Base-by-base conservation (phyloP, 2,797 vertebrate genomes). In the Cyprinella venusta region DNA sequence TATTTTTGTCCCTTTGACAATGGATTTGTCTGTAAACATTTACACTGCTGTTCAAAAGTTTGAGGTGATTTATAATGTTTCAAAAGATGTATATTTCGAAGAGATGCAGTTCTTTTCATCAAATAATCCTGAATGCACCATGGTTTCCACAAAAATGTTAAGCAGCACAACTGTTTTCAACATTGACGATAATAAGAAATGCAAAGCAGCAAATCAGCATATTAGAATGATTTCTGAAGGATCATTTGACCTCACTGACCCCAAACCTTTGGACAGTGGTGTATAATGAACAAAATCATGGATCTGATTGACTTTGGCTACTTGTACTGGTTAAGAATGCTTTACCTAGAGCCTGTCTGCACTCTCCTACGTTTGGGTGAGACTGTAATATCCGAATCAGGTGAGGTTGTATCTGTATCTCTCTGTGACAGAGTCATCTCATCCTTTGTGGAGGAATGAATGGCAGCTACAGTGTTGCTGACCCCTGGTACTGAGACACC, bases 321-420 rank as follows among this genome's bases (percentile, higher is more conserved):
- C 26, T n/a, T 21, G 40, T 33, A n/a, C 3, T 26, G 56, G 40
- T n/a, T 70, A 48, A 42, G 24, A 36, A 52, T 2, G 4, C 9
- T 68, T 61, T 52, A 86, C 85, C 38, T 87, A 30, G 52, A 64
- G 52, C 45, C 70, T 38, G 45, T 74, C n/a, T 48, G 80, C 3
- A 63, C 18, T 82, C 83, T 89, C 82, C 48, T 85, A 16, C 89
- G 80, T 81, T 90, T 90, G 8, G 70, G 67, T 10, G 80, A 24
- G 52, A 33, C 3, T 2, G 16, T 54, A 45, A 33, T 24, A 0
- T 81, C 72, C 4, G 56, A 80, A 45, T 52, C 61, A 9, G 84
- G 36, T 1, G 50, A 38, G 1, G 76, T 36, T 3, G 87, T 70
- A n/a, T 79, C 84, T 1, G 36, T 59, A 71, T 38, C 84, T 54